Evolutionary conservation across 1,140 invertebrate species (phyloP).

Genomic region (Nautilus pompilius): DNA sequence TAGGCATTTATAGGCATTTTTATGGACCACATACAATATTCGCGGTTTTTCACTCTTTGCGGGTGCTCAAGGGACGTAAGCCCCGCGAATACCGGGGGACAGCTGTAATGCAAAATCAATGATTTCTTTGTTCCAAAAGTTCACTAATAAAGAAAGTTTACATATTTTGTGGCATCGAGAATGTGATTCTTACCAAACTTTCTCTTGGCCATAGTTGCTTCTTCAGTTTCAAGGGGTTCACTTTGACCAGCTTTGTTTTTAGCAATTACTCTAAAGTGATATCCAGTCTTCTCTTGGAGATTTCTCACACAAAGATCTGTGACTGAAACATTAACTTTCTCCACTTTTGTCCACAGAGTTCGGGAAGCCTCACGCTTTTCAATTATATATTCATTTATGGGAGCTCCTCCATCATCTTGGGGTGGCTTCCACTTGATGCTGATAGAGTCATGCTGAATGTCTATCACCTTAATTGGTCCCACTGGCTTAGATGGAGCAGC

Average conservation of each 20-base stretch:
- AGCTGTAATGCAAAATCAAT: no score
- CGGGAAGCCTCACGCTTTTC: slow-evolving; percentile 62
- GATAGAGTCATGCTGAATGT: slow-evolving; percentile 53
- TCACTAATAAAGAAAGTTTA: no score
- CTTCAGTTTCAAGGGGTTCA: slow-evolving; percentile 72
- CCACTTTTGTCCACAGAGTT: slow-evolving; percentile 83
- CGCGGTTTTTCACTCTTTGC: no score
- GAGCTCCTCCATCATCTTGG: slow-evolving; percentile 46
- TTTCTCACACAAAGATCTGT: slow-evolving; percentile 78
- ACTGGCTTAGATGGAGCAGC: slow-evolving; percentile 85
- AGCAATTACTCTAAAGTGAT: slow-evolving; percentile 92
- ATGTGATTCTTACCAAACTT: slow-evolving; percentile 82
- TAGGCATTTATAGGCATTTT: no score
- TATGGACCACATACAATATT: no score
- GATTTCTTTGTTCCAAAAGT: no score
- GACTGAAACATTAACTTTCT: slow-evolving; percentile 22
- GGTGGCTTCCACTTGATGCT: slow-evolving; percentile 50
- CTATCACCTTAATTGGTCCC: slow-evolving; percentile 71
- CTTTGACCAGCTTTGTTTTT: slow-evolving; percentile 96
- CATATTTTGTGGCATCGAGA: no score
- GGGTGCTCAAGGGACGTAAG: no score
- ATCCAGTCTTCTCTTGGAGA: slow-evolving; percentile 85
- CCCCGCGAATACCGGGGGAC: no score
- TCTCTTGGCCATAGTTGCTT: slow-evolving; percentile 83
- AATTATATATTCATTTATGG: slow-evolving; percentile 46